phyloP scores from a whole-genome alignment of 2,113 vertebrate genomes.

The Piaya cayana region DNA sequence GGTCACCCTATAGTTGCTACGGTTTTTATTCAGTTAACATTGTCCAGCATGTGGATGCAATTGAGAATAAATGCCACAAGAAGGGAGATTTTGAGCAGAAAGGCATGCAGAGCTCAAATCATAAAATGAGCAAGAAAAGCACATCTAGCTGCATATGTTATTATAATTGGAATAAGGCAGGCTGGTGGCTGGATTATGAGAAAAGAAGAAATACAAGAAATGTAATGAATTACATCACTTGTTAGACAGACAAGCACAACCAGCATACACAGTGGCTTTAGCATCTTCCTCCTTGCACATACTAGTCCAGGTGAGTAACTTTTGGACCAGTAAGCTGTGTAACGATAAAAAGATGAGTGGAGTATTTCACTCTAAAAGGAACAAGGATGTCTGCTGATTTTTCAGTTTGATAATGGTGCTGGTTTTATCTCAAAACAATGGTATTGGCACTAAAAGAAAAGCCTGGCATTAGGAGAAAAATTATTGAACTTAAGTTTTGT shows the following conservation, averaged over 20 bases:
- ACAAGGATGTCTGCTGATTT: not conserved
- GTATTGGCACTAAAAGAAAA: not conserved
- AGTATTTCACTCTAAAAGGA: not conserved
- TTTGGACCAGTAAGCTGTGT: not conserved
- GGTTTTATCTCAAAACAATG: not conserved
- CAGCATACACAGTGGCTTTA: not conserved
- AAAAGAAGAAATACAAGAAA: not conserved
- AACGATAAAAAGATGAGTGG: not conserved
- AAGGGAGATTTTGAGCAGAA: not conserved
- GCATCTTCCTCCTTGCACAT: not conserved
- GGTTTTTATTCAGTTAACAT: not conserved
- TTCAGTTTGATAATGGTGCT: not conserved
- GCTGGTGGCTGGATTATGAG: accelerated
- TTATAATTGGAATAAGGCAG: not conserved
- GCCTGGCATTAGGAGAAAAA: not conserved
- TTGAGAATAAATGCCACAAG: not conserved
- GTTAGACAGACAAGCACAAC: not conserved
- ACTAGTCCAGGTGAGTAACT: not conserved
- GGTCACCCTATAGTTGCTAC: not conserved
- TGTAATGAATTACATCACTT: not conserved
- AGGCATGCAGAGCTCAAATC: not conserved
- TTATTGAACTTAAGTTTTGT: not conserved
- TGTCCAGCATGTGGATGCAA: not conserved
- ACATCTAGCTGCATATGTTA: not conserved
- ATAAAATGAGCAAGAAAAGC: not conserved